Evolutionary conservation across 1,140 invertebrate genomes (phyloP), one percentile per base, ranked within the genome.

Genomic region (Bilobella aurantiaca): DNA sequence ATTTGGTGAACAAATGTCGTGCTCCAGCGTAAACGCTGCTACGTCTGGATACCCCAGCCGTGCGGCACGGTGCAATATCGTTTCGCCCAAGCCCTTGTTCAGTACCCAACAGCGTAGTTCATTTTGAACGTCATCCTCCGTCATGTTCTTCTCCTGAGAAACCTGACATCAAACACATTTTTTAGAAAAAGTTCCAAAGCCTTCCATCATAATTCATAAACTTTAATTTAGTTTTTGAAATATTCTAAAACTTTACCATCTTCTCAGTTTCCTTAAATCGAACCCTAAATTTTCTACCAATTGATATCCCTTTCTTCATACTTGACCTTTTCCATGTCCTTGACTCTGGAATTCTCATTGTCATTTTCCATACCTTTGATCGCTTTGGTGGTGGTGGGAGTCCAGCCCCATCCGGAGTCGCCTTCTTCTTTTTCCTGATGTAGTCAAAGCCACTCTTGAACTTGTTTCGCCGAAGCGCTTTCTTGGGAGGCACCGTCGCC

Each of bases 1-100:
- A 72, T 91, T 89, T 1, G 93, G 87, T 58, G 85, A 82, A 67
- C 86, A 85, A 66, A 86, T 84, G 74, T 91, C 82, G 74, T 88
- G 90, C 76, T 93, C 88, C 69, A 96, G 79, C 74, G 91, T 93
- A 76, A 91, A 94, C 14, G 89, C 86, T 37, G 91, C 87, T 37
- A 93, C 90, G 77, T 96, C 92, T 75, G 87, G 87, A 74, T 91
- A 88, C 56, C 91, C 91, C 49, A 91, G 82, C 74, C 91, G 82
- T 14, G 92, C 90, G 60, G 92, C 91, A 74, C 91, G 82, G 75
- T 96, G 93, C 53, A 96, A 80, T 67, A 91, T 83, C 0, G 91
- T 94, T 77, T 96, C 93, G 16, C 93, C 93, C 16, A 93, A 85
- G 23, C 91, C 90, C 77, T 95, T 95, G 76, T 94, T 96, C 56